Conservation (phyloP, 2,888 invertebrate genomes). For the Pristionchus mayeri region DNA sequence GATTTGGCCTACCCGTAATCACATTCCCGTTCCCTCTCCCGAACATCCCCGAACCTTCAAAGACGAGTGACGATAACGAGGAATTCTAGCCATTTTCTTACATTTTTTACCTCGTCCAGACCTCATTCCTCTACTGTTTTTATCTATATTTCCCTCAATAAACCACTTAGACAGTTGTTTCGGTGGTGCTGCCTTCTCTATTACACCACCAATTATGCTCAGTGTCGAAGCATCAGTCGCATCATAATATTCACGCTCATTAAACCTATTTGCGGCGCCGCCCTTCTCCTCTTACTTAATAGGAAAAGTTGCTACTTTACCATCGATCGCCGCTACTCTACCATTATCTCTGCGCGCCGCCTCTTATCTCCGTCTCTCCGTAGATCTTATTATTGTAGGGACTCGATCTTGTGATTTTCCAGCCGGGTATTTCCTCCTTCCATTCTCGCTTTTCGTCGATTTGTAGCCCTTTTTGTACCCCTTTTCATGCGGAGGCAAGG, state of each 20-base stretch:
- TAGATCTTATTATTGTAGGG: not conserved
- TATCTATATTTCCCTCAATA: no score
- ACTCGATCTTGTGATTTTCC: not conserved
- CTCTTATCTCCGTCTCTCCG: not conserved
- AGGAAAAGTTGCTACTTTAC: not conserved
- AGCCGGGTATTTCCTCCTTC: not conserved
- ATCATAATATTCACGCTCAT: slow-evolving; percentile 24
- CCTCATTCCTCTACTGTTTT: not conserved
- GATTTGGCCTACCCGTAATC: no score
- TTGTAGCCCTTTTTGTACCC: slow-evolving; percentile 23
- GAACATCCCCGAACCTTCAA: no score
- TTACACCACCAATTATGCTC: not conserved
- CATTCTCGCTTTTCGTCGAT: not conserved
- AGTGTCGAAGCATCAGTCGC: not conserved
- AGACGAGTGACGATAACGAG: no score
- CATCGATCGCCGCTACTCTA: not conserved
- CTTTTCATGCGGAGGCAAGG: slow-evolving; percentile 50
- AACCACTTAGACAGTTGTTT: no score
- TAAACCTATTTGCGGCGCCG: slow-evolving; percentile 14
- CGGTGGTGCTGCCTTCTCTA: no score
- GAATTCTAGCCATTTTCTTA: no score
- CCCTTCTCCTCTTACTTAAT: not conserved
- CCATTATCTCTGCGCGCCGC: no score
- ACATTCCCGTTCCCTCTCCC: not conserved
- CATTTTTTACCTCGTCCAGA: no score